A percentile compares a stretch with the other conserved stretches of the same genome.
Evolutionary conservation across 2,113 vertebrate species (phyloP).

Genomic region (Irena cyanogastra): DNA sequence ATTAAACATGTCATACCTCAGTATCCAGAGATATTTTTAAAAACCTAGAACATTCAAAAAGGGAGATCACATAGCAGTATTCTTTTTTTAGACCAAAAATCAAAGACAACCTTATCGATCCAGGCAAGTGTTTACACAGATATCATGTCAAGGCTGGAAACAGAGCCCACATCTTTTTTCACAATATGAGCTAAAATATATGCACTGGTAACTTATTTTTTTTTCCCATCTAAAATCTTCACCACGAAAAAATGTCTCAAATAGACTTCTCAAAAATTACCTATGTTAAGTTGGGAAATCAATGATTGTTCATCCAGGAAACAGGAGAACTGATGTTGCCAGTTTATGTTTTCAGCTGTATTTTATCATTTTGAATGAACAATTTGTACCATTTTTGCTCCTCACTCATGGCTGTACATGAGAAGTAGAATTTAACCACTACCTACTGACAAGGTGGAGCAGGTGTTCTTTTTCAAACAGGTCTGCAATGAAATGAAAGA

Average conservation of each 20-base stretch:
- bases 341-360: not conserved
- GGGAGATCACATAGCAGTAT: not conserved
- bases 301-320: not conserved
- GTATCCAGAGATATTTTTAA: not conserved
- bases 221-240: not conserved
- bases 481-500: not conserved
- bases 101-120: not conserved
- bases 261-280: not conserved
- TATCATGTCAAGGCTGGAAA: not conserved
- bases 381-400: not conserved
- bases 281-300: not conserved
- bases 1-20: not conserved
- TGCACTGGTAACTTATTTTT: not conserved
- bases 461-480: not conserved
- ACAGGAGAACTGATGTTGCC: not conserved
- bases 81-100: not conserved
- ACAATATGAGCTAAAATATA: not conserved
- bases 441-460: not conserved
- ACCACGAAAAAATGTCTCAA: not conserved
- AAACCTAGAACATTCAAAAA: not conserved
- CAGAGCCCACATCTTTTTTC: not conserved
- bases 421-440: not conserved
- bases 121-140: not conserved
- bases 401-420: too few relatives aligned
- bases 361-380: not conserved